Conservation (phyloP, 2,797 vertebrate genomes). For the Carduelis carduelis region DNA sequence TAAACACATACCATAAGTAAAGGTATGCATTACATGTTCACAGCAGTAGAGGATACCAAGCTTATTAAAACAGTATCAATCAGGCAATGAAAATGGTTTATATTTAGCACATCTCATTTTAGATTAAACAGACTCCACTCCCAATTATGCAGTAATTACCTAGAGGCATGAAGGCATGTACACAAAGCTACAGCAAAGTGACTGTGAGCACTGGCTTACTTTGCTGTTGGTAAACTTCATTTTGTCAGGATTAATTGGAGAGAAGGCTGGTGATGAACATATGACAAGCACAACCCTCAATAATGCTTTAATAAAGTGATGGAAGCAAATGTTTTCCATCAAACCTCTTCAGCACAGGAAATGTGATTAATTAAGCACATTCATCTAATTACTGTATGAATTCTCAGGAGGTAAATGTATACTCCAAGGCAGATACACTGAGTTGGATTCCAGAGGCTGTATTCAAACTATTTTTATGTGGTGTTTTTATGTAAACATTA, state of each 20-base stretch:
- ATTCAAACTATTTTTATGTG: background rate
- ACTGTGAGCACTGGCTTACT: constrained; percentile 36
- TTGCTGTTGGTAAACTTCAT: constrained; percentile 60
- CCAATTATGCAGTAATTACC: constrained; percentile 70
- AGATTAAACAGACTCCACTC: constrained; percentile 69
- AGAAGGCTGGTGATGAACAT: constrained; percentile 59
- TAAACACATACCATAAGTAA: constrained; percentile 36
- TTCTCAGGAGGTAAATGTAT: constrained; percentile 31
- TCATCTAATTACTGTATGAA: constrained; percentile 58
- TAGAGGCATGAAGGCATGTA: constrained; percentile 63
- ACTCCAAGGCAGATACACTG: constrained; percentile 6
- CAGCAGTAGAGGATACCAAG: background rate
- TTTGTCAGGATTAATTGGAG: constrained; percentile 68
- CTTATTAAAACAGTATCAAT: constrained; percentile 41
- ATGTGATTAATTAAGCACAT: constrained; percentile 62
- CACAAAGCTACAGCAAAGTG: constrained; percentile 39
- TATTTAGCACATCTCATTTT: constrained; percentile 68
- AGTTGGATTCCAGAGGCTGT: background rate
- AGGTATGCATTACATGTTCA: background rate
- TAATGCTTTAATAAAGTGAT: constrained; percentile 56
- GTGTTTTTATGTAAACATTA: constrained; percentile 13
- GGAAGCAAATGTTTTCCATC: constrained; percentile 65
- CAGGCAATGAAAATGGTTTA: constrained; percentile 53
- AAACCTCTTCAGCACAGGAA: constrained; percentile 64
- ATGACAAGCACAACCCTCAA: constrained; percentile 38